Base-by-base conservation (phyloP, 1,140 invertebrate genomes). In the Drosophila simulans region DNA sequence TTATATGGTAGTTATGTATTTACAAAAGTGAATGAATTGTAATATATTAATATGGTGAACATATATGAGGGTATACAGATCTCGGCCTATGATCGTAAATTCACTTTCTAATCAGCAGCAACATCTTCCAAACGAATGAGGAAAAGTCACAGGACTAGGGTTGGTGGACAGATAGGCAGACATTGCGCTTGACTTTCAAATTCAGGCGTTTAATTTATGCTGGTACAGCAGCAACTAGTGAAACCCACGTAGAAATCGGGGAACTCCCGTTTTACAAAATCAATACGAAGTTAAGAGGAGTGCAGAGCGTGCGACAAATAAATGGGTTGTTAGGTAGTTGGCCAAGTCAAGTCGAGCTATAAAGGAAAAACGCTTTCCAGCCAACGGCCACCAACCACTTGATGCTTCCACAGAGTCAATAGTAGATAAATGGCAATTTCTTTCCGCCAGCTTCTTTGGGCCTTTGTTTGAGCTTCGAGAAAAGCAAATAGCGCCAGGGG, bases 371-470 rank as follows among this genome's bases (percentile, higher is more conserved):
- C 63, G n/a, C 45, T 43, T 46, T 25, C 63, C 65, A 39, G 17
- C 37, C 15, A 22, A 31, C 40, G 13, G 22, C 22, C 55, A 20
- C 57, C 46, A 69, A 69, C 68, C 68, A 71, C 68, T 71, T 71
- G 68, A 72, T 72, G 69, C 69, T 59, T 35, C 37, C 65, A 48
- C 64, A 75, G 77, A 84, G 85, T 89, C 84, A 89, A 89, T 89
- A 89, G 73, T 72, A 90, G 85, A 84, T 84, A 88, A 88, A 88
- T 88, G 85, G 84, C 84, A 84, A 88, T 88, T 88, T 86, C 84
- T 83, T 88, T 89, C 71, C 73, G 40, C 77, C 48, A 43, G 54
- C 51, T 54, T 49, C 49, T 56, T 57, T 66, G 42, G 57, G 27
- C 59, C 56, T 69, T 89, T 89, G 84, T 89, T 89, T 84, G 85